Base-by-base conservation (phyloP, 2,888 invertebrate species). In the Pseudoips prasinana region DNA sequence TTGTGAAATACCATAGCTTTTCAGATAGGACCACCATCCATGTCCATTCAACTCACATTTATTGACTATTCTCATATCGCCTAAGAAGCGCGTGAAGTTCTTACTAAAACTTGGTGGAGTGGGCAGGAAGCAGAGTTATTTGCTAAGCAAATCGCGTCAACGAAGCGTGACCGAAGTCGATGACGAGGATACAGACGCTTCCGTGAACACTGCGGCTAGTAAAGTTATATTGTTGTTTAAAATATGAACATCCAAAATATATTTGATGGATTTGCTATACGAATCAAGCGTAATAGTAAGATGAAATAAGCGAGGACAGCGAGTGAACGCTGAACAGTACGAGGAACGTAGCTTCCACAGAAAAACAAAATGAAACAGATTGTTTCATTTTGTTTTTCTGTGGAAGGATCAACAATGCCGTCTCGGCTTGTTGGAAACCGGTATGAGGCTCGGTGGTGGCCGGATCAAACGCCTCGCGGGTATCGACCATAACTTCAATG, bases 351-450 rank as follows among this genome's bases (percentile, higher is more conserved):
- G 61, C 55, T n/a, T n/a, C n/a, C n/a, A n/a, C n/a, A n/a, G n/a
- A n/a, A n/a, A n/a, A n/a, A 73, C 64, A 66, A 73, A 79, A n/a
- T n/a, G n/a, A n/a, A 76, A 73, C 63, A 68, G 61, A 71, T 70
- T 72, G 77, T 83, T 83, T 81, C 73, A 70, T 84, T 70, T 85
- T 79, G 75, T 83, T 84, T 83, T 74, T 76, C 65, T 78, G 73
- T 77, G 70, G 73, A 71, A 75, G 81, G 74, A 82, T 76, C 81
- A 76, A 75, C 83, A 79, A 76, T 80, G 83, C 80, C 68, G 73
- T 67, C 73, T 73, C 70, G 76, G 63, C 66, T 67, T 66, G 64
- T 70, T 74, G 68, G 66, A 74, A 85, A 85, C 85, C 84, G 84
- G 86, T 84, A 85, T 75, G 66, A 68, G 68, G 53, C 65, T 57